These are phyloP conservation scores for Diplodus sargus DNA, from an alignment of 2,797 vertebrate genomes.

Conservation along the genomic window DNA sequence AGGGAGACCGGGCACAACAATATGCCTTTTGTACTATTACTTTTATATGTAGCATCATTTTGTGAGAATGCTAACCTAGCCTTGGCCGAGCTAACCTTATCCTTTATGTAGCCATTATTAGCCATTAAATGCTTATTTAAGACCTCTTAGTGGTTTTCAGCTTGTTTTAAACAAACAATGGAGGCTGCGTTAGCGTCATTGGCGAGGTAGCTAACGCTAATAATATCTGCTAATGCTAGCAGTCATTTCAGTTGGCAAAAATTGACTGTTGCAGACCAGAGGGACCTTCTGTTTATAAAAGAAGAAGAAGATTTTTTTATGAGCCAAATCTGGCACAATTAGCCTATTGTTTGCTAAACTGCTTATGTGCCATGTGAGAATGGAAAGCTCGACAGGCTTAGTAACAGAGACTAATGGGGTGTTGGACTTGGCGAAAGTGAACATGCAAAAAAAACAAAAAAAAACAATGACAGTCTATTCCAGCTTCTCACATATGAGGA, in stretches of 20 bases:
- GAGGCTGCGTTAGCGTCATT: background rate
- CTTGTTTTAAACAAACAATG: background rate
- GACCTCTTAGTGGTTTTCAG: background rate
- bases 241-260: background rate
- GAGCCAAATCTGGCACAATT: background rate
- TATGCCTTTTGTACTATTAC: no score
- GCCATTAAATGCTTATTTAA: background rate
- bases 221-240: slow-evolving; percentile 1
- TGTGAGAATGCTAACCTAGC: background rate
- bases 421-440: background rate
- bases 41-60: no score
- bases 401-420: background rate
- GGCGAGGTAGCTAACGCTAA: background rate
- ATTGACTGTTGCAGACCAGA: background rate
- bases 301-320: background rate
- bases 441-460: background rate
- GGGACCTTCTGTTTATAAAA: background rate
- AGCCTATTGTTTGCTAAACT: background rate
- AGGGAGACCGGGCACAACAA: background rate
- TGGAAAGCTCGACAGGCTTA: background rate
- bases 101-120: background rate
- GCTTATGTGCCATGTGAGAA: background rate
- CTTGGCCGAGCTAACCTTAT: no score
- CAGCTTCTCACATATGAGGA: background rate
- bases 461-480: background rate